Percentiles rank a stretch among this genome's conserved stretches.
Evolutionary conservation across 2,797 vertebrate genomes (phyloP).

Genomic region (Selene dorsalis): DNA sequence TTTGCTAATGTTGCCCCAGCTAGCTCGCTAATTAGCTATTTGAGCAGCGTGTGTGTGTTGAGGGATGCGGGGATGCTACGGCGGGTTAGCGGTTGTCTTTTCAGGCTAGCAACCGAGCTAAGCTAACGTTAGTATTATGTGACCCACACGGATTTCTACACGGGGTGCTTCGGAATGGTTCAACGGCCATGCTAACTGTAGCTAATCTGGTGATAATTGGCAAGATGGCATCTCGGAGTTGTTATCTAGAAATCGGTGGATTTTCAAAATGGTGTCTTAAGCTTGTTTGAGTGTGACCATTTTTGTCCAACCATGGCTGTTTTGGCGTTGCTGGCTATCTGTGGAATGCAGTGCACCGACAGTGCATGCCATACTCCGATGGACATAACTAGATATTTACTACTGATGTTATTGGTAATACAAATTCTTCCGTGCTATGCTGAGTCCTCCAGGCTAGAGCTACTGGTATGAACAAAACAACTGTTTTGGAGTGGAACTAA

Average conservation of each 20-base stretch:
- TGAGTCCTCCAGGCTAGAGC: slow-evolving; percentile 12
- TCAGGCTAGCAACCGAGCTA: slow-evolving; percentile 62
- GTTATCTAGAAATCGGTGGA: slow-evolving; percentile 78
- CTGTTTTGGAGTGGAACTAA: slow-evolving; percentile 22
- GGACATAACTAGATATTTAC: slow-evolving; percentile 52
- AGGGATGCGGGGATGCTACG: slow-evolving; percentile 76
- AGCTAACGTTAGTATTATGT: slow-evolving; percentile 68
- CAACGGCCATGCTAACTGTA: slow-evolving; percentile 36
- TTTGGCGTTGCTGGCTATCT: slow-evolving; percentile 69
- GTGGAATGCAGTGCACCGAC: slow-evolving; percentile 70
- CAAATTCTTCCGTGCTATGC: slow-evolving; percentile 14
- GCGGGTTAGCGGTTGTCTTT: slow-evolving; percentile 64
- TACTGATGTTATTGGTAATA: slow-evolving; percentile 44
- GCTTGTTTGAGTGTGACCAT: slow-evolving; percentile 82
- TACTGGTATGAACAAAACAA: slow-evolving; percentile 5
- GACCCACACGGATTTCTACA: slow-evolving; percentile 55
- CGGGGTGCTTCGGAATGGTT: slow-evolving; percentile 36
- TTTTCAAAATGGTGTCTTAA: slow-evolving; percentile 88
- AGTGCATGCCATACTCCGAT: slow-evolving; percentile 55
- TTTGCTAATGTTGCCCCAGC: slow-evolving; percentile 36
- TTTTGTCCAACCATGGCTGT: slow-evolving; percentile 77
- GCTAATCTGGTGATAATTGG: slow-evolving; percentile 72
- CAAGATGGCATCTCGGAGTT: slow-evolving; percentile 81
- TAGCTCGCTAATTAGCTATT: slow-evolving; percentile 74
- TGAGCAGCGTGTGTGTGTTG: slow-evolving; percentile 55